These are phyloP conservation scores for Gadus chalcogrammus DNA, from an alignment of 2,113 vertebrate genomes.

Conservation along the genomic window DNA sequence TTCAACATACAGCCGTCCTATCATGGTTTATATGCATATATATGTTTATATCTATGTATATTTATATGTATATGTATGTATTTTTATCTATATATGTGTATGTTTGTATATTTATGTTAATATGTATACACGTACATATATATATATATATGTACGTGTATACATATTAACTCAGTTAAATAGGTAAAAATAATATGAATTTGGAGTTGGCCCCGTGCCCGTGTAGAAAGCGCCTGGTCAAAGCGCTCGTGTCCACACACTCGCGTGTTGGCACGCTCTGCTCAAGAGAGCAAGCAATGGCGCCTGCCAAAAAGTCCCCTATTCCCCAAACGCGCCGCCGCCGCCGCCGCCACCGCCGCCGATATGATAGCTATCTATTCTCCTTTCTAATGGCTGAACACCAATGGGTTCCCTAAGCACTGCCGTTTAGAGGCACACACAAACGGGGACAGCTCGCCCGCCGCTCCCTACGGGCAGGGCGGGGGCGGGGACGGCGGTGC, in stretches of 20 bases:
- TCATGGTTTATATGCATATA: too few species aligned
- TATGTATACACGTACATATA: too few species aligned
- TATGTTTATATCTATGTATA: too few species aligned
- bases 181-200: too few species aligned
- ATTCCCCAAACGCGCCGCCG: conserved; percentile 44
- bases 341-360: too few species aligned
- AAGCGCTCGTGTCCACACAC: conserved; percentile 21
- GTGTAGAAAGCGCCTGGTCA: not conserved
- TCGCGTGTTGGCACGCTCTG: conserved; percentile 14
- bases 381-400: conserved; percentile 60
- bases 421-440: conserved; percentile 51
- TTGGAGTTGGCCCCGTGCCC: not conserved
- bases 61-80: too few species aligned
- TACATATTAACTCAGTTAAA: too few species aligned
- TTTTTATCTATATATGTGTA: too few species aligned
- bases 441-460: conserved; percentile 39
- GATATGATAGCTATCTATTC: conserved; percentile 58
- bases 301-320: conserved; percentile 51
- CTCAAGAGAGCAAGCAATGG: conserved; percentile 42
- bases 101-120: too few species aligned
- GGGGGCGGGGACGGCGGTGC: conserved; percentile 28
- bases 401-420: conserved; percentile 54
- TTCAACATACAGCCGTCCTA: too few species aligned
- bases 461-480: conserved; percentile 51
- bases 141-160: too few species aligned